Conservation (phyloP, 2,113 vertebrate species). For the Sceloporus tristichus region DNA sequence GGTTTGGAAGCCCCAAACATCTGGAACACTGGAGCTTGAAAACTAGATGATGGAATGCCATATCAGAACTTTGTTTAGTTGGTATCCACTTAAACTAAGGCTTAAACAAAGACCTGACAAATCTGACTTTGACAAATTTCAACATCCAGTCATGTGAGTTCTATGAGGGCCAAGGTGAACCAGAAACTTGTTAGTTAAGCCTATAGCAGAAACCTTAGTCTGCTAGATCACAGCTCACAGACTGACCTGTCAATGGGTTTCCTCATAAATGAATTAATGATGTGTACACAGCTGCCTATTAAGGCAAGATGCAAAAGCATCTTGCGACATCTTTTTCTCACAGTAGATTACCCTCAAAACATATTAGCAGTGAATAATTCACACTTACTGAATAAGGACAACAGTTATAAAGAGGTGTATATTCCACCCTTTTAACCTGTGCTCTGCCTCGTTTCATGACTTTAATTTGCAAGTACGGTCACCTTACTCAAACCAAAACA, state of each 20-base stretch:
- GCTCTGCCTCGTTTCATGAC: neutral
- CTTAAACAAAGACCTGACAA: neutral
- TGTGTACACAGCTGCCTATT: neutral
- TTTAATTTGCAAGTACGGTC: neutral
- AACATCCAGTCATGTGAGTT: fast-evolving
- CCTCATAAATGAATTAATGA: slow-evolving; percentile 26
- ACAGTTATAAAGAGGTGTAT: neutral
- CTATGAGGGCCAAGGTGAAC: slow-evolving; percentile 31
- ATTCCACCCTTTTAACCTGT: neutral
- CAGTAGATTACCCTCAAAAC: neutral
- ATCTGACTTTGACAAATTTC: neutral
- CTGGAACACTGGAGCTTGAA: neutral
- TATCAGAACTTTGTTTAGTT: neutral
- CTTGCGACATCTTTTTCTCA: slow-evolving; percentile 16
- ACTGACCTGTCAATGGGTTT: neutral
- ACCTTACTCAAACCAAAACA: too few species aligned
- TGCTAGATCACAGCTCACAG: neutral
- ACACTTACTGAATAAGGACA: neutral
- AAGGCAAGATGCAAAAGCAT: neutral
- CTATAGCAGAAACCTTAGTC: neutral
- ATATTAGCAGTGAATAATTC: neutral
- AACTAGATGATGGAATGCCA: neutral
- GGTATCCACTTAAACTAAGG: neutral
- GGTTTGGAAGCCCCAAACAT: too few species aligned
- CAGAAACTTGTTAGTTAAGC: slow-evolving; percentile 11